Conservation (phyloP, 2,888 invertebrate species). For the Tricholauxania praeusta region DNA sequence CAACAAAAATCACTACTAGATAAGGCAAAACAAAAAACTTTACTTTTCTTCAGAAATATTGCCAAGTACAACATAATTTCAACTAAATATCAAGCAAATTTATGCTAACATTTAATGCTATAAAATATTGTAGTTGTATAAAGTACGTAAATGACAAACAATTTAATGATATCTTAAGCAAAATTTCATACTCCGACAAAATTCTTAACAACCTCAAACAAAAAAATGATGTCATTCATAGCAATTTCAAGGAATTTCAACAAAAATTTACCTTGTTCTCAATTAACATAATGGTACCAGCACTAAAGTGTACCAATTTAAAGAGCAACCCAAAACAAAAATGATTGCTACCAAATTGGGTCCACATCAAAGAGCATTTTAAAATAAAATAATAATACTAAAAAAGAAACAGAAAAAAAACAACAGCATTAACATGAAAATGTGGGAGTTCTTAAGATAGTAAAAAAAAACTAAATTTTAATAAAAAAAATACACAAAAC, state of each 20-base stretch:
- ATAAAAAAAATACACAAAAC: background rate
- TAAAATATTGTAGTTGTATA: no score
- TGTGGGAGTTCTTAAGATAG: conserved; percentile 21
- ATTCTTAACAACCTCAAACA: background rate
- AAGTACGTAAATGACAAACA: no score
- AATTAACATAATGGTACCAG: conserved; percentile 12
- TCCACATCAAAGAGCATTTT: conserved; percentile 17
- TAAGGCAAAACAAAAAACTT: no score
- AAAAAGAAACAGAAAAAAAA: background rate
- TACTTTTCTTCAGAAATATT: no score
- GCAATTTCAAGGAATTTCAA: conserved; percentile 1
- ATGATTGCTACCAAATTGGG: conserved; percentile 19
- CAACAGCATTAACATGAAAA: background rate
- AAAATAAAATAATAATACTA: background rate
- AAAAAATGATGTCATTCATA: conserved; percentile 27
- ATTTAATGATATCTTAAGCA: no score
- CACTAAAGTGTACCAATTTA: conserved; percentile 1
- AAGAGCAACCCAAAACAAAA: background rate
- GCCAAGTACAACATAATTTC: no score
- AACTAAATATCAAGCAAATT: no score
- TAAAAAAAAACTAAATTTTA: no score
- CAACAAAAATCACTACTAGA: no score
- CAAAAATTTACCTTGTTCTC: conserved; percentile 13
- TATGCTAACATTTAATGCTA: no score
- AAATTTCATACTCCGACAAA: background rate